Evolutionary conservation across 2,113 vertebrate species (phyloP), one percentile per base, ranked within the genome.

Genomic region (Myiagra hebetior): DNA sequence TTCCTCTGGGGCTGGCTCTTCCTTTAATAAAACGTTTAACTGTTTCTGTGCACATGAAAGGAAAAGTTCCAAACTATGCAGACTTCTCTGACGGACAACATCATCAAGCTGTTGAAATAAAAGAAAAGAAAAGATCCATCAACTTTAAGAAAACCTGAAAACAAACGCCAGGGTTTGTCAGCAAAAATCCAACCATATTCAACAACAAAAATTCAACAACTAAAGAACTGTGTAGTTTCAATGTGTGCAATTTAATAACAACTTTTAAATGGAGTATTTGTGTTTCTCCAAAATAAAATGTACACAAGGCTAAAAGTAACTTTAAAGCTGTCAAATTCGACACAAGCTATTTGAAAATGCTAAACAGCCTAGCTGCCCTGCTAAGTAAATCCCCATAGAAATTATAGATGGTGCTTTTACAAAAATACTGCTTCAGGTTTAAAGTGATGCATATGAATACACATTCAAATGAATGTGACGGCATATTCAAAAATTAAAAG

Each of bases 31-130:
- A 76, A 96, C 63, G 19, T 92, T 96, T 83, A 98, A 91, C 84
- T 98, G 98, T 69, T 98, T 98, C 93, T 98, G 98, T 35, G 98
- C 98, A 81, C 98, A 98, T 24, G 98, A 98, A n/a, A 98, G 98
- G 97, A 98, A 98, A 44, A 98, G 97, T 91, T 98, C 98, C 98
- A 98, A 95, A 86, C 98, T 98, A 86, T 96, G 97, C 35, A 98
- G 97, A 96, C 97, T 98, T 90, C 98, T 97, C 63, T 98, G 98
- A 39, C 96, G 98, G 50, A 98, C 94, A 67, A 98, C 96, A 92
- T 98, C 97, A 93, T 98, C 98, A 50, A 98, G 97, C 98, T 98
- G 97, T 85, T 50, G 70, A 49, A 87, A 70, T 28, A 30, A 86
- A 53, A 87, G 23, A n/a, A 35, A 65, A 19, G 64, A 46, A 33